phyloP scores from a whole-genome alignment of 2,113 vertebrate genomes.

The Pachyramphus minor region DNA sequence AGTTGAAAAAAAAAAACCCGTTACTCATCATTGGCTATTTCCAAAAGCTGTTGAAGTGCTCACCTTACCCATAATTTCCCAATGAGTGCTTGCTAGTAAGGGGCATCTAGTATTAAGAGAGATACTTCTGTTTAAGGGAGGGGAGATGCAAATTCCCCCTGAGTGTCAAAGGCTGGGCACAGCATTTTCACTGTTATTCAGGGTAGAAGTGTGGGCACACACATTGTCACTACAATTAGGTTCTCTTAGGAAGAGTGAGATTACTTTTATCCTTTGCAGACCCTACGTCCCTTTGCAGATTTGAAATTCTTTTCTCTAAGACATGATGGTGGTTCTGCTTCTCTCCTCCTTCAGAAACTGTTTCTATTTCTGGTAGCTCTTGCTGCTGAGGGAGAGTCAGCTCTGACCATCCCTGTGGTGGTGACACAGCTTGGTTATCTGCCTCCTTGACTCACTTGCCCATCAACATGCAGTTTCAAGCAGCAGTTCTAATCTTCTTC shows the following conservation, averaged over 20 bases:
- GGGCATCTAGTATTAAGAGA: background rate
- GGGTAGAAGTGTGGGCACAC: background rate
- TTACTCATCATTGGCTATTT: background rate
- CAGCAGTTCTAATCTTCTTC: background rate
- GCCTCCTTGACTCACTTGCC: background rate
- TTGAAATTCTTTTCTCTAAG: background rate
- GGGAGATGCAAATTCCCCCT: background rate
- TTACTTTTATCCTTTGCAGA: background rate
- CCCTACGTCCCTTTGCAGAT: background rate
- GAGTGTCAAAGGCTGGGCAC: background rate
- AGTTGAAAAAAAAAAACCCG: background rate
- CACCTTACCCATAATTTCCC: background rate
- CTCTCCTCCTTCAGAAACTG: background rate
- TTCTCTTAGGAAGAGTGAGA: background rate
- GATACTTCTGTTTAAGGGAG: background rate
- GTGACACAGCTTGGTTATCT: background rate
- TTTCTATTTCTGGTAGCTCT: background rate
- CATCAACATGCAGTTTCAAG: background rate
- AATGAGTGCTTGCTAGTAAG: background rate
- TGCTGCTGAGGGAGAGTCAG: background rate
- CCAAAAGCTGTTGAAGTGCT: background rate
- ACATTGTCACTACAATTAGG: background rate
- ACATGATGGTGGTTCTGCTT: background rate
- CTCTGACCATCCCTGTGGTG: background rate
- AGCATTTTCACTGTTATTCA: background rate